Evolutionary conservation across 2,888 invertebrate species (phyloP), one percentile per base, ranked within the genome.

Genomic region (Muschampia staudingeri): DNA sequence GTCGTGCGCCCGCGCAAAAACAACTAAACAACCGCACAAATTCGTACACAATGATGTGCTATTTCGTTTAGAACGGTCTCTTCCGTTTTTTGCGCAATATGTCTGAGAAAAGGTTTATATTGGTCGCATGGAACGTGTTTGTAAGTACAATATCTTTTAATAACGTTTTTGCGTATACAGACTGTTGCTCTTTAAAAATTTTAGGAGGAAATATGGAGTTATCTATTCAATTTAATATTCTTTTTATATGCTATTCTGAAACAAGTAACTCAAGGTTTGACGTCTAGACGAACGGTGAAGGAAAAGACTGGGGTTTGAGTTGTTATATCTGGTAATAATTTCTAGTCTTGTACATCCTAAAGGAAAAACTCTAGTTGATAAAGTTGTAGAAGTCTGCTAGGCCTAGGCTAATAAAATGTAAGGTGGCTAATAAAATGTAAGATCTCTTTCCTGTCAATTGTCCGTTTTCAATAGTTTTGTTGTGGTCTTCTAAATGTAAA

Each of bases 1-100:
- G 96, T 95, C 96, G 95, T 92, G 91, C 92, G 92, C 91, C 88
- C 92, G 93, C 93, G 93, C 94, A 94, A 95, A 95, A 95, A 87
- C 86, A 80, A 85, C 82, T 77, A 83, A 87, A 85, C 84, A 84
- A 78, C 86, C 85, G 90, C 81, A 76, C 80, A 88, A 94, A 94
- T 94, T 93, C 93, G 90, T 89, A 88, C 82, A 91, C 89, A 91
- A 92, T 93, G 92, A 94, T 92, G 91, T 84, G 83, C 81, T 78
- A 76, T 76, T 76, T 76, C 42, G 76, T 70, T 81, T 71, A 65
- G 80, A 81, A 81, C 80, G 80, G 80, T 81, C 80, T 75, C 56
- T 30, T 75, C 76, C 80, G 76, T 81, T 81, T 81, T 80, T 80
- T 81, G 80, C 76, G 76, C 44, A 71, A 25, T 8, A 76, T 76